phyloP scores from a whole-genome alignment of 2,797 vertebrate species.

The Pipistrellus nathusii region DNA sequence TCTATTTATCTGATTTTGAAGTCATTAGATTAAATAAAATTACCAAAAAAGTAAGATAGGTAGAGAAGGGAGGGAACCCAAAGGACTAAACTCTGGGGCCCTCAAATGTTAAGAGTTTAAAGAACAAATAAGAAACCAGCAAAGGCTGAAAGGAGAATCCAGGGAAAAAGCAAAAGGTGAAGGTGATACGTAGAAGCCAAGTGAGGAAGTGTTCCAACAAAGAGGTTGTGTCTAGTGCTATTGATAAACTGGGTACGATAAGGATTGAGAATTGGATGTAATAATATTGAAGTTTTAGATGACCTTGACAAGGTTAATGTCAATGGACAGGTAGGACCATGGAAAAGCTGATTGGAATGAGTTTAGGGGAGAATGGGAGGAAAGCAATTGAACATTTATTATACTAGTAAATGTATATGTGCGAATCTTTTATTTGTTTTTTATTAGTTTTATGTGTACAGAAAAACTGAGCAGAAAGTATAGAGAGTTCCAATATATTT shows the following conservation, averaged over 20 bases:
- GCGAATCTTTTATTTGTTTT: constrained; percentile 4
- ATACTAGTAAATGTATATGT: background rate
- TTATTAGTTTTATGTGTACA: background rate
- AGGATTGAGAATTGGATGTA: background rate
- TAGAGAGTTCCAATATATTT: background rate
- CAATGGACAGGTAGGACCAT: background rate
- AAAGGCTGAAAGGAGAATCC: background rate
- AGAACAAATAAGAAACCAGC: background rate
- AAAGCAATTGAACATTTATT: background rate
- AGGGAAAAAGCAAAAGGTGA: background rate
- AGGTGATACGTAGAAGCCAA: background rate
- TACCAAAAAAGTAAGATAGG: background rate
- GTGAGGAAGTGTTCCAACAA: background rate
- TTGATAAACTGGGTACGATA: background rate
- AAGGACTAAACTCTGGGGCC: background rate
- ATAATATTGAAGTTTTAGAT: background rate
- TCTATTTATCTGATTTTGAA: constrained; percentile 17
- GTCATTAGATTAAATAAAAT: constrained; percentile 15
- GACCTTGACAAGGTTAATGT: background rate
- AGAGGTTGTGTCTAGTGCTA: background rate
- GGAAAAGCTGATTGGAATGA: background rate
- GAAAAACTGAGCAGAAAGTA: background rate
- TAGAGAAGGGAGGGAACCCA: background rate
- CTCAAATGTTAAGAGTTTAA: background rate
- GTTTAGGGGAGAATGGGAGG: background rate